A percentile compares a stretch with the other conserved stretches of the same genome.
phyloP scores from a whole-genome alignment of 2,113 vertebrate genomes.

The Sterna hirundo region DNA sequence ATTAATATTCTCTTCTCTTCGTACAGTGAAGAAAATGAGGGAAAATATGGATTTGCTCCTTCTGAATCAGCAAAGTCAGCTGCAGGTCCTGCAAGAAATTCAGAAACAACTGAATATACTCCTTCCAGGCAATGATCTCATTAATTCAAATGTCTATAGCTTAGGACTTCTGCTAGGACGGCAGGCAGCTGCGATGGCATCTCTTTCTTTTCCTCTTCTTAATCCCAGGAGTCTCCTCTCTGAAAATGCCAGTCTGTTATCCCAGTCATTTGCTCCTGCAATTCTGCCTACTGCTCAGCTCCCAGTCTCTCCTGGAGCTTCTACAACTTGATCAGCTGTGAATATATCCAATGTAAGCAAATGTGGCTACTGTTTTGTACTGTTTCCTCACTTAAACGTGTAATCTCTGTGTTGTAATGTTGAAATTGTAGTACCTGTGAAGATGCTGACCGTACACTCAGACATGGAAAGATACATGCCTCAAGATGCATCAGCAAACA shows the following conservation, averaged over 20 bases:
- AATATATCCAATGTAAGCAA: background rate
- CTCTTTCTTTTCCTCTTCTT: conserved; percentile 26
- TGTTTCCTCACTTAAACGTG: background rate
- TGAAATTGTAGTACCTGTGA: background rate
- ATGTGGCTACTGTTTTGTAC: background rate
- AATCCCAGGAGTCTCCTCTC: conserved; percentile 15
- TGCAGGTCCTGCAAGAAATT: conserved; percentile 57
- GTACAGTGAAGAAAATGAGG: conserved; percentile 44
- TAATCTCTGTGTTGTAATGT: background rate
- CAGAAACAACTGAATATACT: conserved; percentile 48
- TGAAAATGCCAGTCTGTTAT: background rate
- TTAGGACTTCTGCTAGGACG: conserved; percentile 14
- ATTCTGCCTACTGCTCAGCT: background rate
- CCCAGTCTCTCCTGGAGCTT: background rate
- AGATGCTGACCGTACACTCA: background rate
- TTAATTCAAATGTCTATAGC: conserved; percentile 32
- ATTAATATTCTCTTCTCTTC: background rate
- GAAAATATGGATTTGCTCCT: conserved; percentile 44
- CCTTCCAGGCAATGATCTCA: conserved; percentile 32
- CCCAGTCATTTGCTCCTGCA: background rate
- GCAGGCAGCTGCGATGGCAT: background rate
- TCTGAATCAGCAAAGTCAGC: conserved; percentile 53
- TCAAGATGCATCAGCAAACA: background rate
- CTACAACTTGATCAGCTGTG: background rate
- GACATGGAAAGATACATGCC: background rate